Evolutionary conservation across 2,888 invertebrate genomes (phyloP).

Genomic region (Diaprepes abbreviatus): DNA sequence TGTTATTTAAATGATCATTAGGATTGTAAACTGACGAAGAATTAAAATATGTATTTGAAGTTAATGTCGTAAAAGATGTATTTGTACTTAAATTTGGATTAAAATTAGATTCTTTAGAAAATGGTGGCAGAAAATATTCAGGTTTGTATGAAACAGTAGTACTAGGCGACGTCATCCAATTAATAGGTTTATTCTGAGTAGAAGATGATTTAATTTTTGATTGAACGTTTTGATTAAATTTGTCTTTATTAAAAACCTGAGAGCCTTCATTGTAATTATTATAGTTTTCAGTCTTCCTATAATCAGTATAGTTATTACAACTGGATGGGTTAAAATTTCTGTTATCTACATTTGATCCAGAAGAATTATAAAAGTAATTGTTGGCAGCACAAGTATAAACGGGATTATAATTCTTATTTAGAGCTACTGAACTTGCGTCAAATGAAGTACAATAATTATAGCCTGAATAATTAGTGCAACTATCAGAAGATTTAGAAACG

Average conservation of each 20-base stretch:
- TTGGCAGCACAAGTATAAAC: slow-evolving; percentile 61
- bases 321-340: slow-evolving; percentile 51
- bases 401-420: slow-evolving; percentile 60
- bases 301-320: slow-evolving; percentile 60
- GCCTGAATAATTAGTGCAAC: slow-evolving; percentile 18
- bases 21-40: slow-evolving; percentile 32
- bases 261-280: slow-evolving; percentile 47
- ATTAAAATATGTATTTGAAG: slow-evolving; percentile 59
- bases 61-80: slow-evolving; percentile 53
- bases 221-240: slow-evolving; percentile 20
- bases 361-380: slow-evolving; percentile 59
- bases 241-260: slow-evolving; percentile 42
- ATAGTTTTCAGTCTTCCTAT: slow-evolving; percentile 52
- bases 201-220: slow-evolving; percentile 18
- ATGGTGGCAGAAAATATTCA: slow-evolving; percentile 69
- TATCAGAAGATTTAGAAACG: slow-evolving; percentile 19
- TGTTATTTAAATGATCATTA: slow-evolving; percentile 31
- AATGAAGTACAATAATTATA: slow-evolving; percentile 25
- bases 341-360: slow-evolving; percentile 48
- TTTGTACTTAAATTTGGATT: slow-evolving; percentile 25
- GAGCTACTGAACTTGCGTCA: slow-evolving; percentile 43
- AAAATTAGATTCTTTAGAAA: slow-evolving; percentile 64
- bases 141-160: slow-evolving; percentile 60
- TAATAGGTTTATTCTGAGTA: slow-evolving; percentile 69
- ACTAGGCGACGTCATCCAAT: slow-evolving; percentile 76